Conservation (phyloP, 2,888 invertebrate species). For the Conistra vaccinii region DNA sequence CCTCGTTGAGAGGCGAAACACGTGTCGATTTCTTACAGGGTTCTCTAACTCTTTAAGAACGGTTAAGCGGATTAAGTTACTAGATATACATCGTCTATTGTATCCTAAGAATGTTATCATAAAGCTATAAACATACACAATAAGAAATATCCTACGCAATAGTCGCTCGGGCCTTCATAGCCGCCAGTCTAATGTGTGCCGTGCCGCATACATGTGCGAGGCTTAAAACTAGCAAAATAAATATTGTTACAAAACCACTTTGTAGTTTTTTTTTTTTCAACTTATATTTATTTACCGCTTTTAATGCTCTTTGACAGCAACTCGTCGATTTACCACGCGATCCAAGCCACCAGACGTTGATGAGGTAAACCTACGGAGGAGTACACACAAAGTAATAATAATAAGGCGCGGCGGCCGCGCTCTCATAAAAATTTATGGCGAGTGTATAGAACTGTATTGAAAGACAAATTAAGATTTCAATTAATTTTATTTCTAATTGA, state of each 20-base stretch:
- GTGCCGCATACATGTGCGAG: conserved; percentile 55
- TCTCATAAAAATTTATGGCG: too few species aligned
- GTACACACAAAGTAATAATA: too few species aligned
- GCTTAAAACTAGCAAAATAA: conserved; percentile 73
- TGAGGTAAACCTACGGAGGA: neutral
- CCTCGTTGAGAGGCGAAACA: too few species aligned
- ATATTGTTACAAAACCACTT: conserved; percentile 84
- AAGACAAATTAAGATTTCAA: too few species aligned
- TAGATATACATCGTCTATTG: too few species aligned
- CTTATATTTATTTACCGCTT: too few species aligned
- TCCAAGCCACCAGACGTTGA: neutral
- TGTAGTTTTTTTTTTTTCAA: conserved; percentile 23
- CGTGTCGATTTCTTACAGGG: too few species aligned
- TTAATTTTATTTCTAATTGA: too few species aligned
- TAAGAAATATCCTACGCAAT: conserved; percentile 1
- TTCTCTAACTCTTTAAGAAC: too few species aligned
- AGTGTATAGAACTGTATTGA: neutral
- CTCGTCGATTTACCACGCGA: neutral
- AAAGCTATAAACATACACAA: neutral
- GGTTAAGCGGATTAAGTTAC: too few species aligned
- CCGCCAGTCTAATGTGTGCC: conserved; percentile 15
- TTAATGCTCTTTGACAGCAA: neutral
- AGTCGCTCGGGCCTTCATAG: conserved; percentile 1
- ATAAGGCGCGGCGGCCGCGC: too few species aligned
- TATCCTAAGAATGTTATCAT: conserved; percentile 7